Evolutionary conservation across 2,113 vertebrate species (phyloP).

Genomic region (Tenebrosternarchus preto): DNA sequence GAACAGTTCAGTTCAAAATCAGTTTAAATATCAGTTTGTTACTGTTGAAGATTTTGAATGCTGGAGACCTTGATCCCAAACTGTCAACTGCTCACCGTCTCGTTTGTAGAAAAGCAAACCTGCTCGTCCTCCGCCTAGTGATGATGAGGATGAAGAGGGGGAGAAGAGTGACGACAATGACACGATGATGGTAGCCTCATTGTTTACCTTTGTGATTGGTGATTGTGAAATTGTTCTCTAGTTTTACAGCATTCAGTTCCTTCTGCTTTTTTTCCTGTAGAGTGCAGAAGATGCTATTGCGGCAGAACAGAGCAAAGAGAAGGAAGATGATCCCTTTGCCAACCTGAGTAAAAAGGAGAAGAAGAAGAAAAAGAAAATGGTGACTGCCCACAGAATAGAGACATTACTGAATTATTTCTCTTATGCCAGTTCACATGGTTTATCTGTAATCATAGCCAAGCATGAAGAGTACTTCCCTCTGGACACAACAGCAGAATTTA

Average conservation of each 20-base stretch:
- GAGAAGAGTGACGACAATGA: conserved; percentile 65
- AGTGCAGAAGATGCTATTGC: conserved; percentile 70
- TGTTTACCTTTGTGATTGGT: too few relatives aligned
- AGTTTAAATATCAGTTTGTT: too few relatives aligned
- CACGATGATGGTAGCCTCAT: conserved; percentile 66
- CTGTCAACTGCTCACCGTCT: too few relatives aligned
- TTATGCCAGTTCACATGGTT: neutral
- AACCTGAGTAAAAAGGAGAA: conserved; percentile 90
- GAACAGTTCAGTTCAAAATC: too few relatives aligned
- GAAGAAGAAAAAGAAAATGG: conserved; percentile 89
- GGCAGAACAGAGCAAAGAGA: conserved; percentile 58
- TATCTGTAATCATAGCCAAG: neutral
- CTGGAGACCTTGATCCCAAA: too few relatives aligned
- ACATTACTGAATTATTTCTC: neutral
- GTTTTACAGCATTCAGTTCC: neutral
- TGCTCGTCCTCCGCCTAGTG: conserved; percentile 28
- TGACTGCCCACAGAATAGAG: conserved; percentile 44
- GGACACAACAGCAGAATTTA: neutral
- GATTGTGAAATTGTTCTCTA: neutral
- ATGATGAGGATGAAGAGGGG: conserved; percentile 67
- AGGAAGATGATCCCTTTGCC: conserved; percentile 75
- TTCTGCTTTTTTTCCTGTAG: conserved; percentile 46
- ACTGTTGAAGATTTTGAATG: too few relatives aligned
- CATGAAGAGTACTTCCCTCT: neutral
- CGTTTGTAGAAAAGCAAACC: conserved; percentile 60